Percentiles rank a stretch among this genome's conserved stretches.
phyloP scores from a whole-genome alignment of 2,797 vertebrate species.

The Tenualosa thibaudeaui region DNA sequence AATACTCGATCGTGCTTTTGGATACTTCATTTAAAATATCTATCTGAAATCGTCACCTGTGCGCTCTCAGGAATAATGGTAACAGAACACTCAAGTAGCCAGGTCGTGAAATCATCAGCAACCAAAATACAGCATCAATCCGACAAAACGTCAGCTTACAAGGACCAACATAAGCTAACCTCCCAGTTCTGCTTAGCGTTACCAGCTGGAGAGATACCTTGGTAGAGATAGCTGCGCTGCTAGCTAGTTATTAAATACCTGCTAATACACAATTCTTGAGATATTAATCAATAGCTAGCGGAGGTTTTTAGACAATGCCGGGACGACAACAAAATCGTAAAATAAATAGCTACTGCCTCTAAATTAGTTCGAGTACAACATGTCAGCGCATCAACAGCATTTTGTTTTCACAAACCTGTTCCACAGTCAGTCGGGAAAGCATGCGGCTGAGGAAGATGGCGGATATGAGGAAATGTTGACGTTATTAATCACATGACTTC shows the following conservation, averaged over 20 bases:
- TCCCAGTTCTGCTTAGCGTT: neutral
- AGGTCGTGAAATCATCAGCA: neutral
- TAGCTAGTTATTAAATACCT: neutral
- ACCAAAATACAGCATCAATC: neutral
- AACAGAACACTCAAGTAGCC: neutral
- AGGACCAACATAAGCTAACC: neutral
- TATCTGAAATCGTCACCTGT: neutral
- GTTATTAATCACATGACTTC: conserved; percentile 60
- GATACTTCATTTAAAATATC: neutral
- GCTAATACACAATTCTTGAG: neutral
- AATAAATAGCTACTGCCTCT: neutral
- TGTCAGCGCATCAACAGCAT: conserved; percentile 8
- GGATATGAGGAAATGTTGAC: conserved; percentile 61
- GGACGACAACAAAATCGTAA: neutral
- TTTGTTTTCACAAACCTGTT: conserved; percentile 61
- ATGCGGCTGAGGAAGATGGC: conserved; percentile 70
- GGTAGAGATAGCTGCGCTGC: neutral
- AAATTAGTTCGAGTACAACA: neutral
- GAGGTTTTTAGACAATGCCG: neutral
- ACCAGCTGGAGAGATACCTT: neutral
- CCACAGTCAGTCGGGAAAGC: conserved; percentile 56
- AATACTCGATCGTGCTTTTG: neutral
- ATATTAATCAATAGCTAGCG: neutral
- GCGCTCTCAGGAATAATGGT: neutral
- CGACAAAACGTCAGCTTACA: neutral